phyloP scores from a whole-genome alignment of 2,888 invertebrate species.

The Liodrosophila aerea region DNA sequence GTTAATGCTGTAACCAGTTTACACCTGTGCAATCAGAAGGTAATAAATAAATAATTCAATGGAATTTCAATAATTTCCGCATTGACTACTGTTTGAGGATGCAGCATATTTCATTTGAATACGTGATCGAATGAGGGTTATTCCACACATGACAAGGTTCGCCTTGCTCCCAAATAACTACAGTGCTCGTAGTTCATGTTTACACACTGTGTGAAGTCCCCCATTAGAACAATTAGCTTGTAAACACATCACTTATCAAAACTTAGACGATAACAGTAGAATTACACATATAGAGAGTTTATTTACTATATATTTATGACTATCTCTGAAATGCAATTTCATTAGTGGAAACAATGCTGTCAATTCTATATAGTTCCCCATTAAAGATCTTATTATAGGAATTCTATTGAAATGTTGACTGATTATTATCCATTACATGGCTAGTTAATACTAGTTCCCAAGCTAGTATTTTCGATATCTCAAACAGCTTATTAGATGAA shows the following conservation, averaged over 20 bases:
- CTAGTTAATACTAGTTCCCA: too few relatives aligned
- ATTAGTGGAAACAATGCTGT: not conserved
- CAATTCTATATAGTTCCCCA: not conserved
- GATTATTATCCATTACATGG: too few relatives aligned
- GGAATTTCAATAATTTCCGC: slow-evolving; percentile 26
- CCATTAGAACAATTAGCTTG: slow-evolving; percentile 52
- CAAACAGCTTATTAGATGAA: too few relatives aligned
- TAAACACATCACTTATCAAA: slow-evolving; percentile 53
- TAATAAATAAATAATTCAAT: not conserved
- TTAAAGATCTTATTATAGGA: slow-evolving; percentile 6
- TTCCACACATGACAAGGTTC: slow-evolving; percentile 7
- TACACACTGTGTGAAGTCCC: not conserved
- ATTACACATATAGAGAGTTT: slow-evolving; percentile 16
- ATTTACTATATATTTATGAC: slow-evolving; percentile 14
- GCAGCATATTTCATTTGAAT: too few relatives aligned
- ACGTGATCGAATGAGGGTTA: slow-evolving; percentile 47
- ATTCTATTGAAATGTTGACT: slow-evolving; percentile 1
- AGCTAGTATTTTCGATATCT: too few relatives aligned
- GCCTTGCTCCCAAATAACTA: slow-evolving; percentile 19
- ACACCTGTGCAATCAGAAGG: not conserved
- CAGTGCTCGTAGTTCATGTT: slow-evolving; percentile 7
- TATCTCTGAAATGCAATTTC: too few relatives aligned
- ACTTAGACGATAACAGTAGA: slow-evolving; percentile 12
- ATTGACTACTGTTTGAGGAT: too few relatives aligned
- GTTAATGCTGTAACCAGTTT: slow-evolving; percentile 20